Percentiles rank a stretch among this genome's conserved stretches.
phyloP scores from a whole-genome alignment of 2,113 vertebrate genomes.

The Pelecanoides urinatrix region DNA sequence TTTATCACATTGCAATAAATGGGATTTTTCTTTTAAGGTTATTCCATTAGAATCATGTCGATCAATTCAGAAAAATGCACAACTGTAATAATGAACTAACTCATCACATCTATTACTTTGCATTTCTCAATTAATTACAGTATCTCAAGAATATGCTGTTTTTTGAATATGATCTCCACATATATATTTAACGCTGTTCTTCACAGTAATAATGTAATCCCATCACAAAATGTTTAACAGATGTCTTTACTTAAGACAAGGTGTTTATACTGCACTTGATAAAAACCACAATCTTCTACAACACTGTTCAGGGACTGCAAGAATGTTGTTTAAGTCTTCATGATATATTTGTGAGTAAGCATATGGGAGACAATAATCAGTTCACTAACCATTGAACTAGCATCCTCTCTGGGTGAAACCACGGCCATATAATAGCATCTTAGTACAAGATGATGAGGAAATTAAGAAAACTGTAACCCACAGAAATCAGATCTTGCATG shows the following conservation, averaged over 20 bases:
- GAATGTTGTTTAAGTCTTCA: not conserved
- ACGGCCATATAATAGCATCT: not conserved
- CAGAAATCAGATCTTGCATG: not conserved
- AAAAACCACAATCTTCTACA: not conserved
- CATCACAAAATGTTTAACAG: slow-evolving; percentile 7
- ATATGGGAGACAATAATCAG: not conserved
- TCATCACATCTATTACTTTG: not conserved
- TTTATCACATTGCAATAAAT: slow-evolving; percentile 35
- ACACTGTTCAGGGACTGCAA: not conserved
- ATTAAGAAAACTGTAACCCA: not conserved
- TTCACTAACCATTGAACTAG: not conserved
- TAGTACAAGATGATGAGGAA: not conserved
- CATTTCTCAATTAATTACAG: slow-evolving; percentile 44
- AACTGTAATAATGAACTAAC: slow-evolving; percentile 33
- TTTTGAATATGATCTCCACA: not conserved
- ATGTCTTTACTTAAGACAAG: slow-evolving; percentile 24
- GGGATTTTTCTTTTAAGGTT: slow-evolving; percentile 12
- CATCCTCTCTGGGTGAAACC: not conserved
- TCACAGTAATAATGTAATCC: not conserved
- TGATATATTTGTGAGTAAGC: not conserved
- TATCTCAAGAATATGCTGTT: not conserved
- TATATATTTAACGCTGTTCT: not conserved
- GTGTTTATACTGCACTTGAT: not conserved
- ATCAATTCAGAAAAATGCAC: slow-evolving; percentile 21
- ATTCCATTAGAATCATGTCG: slow-evolving; percentile 12